Evolutionary conservation across 2,113 vertebrate species (phyloP).

Genomic region (Macquaria australasica): DNA sequence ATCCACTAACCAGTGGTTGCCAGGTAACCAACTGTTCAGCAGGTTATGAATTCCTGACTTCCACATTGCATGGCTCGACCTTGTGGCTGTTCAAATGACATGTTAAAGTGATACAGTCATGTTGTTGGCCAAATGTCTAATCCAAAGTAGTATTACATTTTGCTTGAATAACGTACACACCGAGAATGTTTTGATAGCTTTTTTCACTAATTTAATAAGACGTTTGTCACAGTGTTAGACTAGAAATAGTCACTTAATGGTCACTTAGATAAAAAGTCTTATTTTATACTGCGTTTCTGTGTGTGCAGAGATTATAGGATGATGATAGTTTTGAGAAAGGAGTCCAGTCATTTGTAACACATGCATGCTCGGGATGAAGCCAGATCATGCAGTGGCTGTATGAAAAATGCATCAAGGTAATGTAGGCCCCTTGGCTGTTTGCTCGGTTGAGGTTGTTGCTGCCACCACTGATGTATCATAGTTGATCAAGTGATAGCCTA

Average conservation of each 20-base stretch:
- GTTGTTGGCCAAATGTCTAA: not conserved
- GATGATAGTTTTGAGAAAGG: not conserved
- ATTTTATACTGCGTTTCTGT: not conserved
- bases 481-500: not conserved
- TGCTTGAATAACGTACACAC: not conserved
- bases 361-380: not conserved
- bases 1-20: constrained; percentile 14
- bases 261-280: not conserved
- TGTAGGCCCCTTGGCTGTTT: not conserved
- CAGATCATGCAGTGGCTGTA: not conserved
- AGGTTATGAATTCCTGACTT: constrained; percentile 33
- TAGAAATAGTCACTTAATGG: not conserved
- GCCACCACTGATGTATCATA: not conserved
- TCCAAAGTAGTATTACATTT: not conserved
- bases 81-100: constrained; percentile 37
- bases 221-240: not conserved
- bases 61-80: not conserved
- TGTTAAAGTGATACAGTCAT: not conserved
- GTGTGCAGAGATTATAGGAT: not conserved
- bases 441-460: not conserved
- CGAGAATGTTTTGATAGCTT: not conserved
- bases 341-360: constrained; percentile 1
- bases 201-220: not conserved
- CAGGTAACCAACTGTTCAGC: constrained; percentile 38
- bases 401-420: constrained; percentile 46